These are phyloP conservation scores for Orthonyx spaldingii DNA, from an alignment of 2,113 vertebrate genomes.

Conservation along the genomic window DNA sequence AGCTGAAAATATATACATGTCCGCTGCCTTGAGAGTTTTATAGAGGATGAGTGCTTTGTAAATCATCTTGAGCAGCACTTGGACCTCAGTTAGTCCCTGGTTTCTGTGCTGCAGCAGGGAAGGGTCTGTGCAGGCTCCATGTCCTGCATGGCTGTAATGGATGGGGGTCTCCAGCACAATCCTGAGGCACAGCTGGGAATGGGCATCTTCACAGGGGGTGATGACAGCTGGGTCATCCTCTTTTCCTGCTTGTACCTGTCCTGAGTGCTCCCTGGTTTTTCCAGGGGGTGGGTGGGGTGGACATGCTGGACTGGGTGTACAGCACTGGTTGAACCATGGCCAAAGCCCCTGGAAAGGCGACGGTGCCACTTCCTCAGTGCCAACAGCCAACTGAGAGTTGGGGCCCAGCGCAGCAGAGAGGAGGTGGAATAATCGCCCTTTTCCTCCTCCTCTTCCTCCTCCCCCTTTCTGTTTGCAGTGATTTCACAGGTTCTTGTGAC, in stretches of 20 bases:
- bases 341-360: neutral
- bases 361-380: neutral
- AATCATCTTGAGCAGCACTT: neutral
- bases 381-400: neutral
- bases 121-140: neutral
- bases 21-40: neutral
- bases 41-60: neutral
- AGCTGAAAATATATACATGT: neutral
- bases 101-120: neutral
- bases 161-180: neutral
- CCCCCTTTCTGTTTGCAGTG: neutral
- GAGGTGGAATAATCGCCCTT: neutral
- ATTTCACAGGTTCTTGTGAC: neutral
- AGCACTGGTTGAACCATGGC: accelerated
- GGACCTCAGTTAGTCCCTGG: neutral
- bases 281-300: accelerated
- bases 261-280: accelerated
- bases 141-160: neutral
- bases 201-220: accelerated
- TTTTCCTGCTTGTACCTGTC: neutral
- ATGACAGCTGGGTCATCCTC: neutral
- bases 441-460: neutral
- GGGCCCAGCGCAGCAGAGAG: neutral
- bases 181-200: neutral
- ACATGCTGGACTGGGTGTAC: accelerated